Evolutionary conservation across 2,797 vertebrate genomes (phyloP).

Genomic region (Bryconaethiops microstoma): DNA sequence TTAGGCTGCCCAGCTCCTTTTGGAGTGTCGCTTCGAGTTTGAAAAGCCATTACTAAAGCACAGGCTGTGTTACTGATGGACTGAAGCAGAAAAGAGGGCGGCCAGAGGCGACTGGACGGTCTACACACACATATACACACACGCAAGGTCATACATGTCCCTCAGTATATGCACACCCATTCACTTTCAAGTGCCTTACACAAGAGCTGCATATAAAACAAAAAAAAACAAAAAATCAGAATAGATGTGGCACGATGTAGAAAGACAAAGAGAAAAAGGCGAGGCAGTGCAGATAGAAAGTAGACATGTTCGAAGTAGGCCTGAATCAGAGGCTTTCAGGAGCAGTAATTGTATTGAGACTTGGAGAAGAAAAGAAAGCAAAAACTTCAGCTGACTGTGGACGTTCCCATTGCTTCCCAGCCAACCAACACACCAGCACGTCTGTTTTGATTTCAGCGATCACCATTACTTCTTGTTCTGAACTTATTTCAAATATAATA

Average conservation of each 20-base stretch:
- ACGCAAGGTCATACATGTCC: background rate
- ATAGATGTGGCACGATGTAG: background rate
- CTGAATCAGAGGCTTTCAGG: constrained; percentile 37
- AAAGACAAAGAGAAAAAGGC: background rate
- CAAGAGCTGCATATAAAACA: background rate
- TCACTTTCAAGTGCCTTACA: too few relatives aligned
- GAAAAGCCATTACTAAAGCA: constrained; percentile 76
- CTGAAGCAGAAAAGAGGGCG: constrained; percentile 58
- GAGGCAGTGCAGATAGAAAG: constrained; percentile 16
- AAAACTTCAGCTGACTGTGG: constrained; percentile 44
- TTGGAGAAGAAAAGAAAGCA: constrained; percentile 27
- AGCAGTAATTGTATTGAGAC: constrained; percentile 22
- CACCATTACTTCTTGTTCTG: constrained; percentile 59
- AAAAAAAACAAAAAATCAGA: background rate
- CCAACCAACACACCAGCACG: constrained; percentile 59
- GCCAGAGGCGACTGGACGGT: constrained; percentile 62
- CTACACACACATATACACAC: constrained; percentile 29
- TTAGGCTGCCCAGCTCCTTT: constrained; percentile 72
- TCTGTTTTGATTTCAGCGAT: constrained; percentile 57
- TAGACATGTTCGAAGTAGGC: constrained; percentile 12
- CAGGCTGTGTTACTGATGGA: constrained; percentile 63
- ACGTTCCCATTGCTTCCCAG: constrained; percentile 52
- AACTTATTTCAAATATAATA: constrained; percentile 59
- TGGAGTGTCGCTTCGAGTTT: constrained; percentile 77
- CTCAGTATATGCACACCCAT: background rate